Evolutionary conservation across 2,113 vertebrate genomes (phyloP).

Genomic region (Sterna hirundo): DNA sequence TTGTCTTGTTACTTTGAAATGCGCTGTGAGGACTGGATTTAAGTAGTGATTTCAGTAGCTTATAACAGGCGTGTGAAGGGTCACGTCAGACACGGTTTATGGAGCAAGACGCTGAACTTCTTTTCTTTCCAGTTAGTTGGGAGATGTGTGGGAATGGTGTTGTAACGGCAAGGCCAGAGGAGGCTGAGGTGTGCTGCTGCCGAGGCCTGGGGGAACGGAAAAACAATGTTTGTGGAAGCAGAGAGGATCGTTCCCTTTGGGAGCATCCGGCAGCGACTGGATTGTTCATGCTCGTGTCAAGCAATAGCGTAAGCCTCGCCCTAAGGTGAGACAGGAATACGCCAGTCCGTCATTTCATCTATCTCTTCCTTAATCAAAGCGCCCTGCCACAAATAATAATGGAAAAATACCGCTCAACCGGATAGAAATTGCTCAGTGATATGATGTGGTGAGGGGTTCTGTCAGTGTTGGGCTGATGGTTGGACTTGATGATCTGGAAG

Average conservation of each 20-base stretch:
- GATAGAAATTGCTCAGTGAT: not conserved
- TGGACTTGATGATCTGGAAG: not conserved
- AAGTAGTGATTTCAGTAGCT: not conserved
- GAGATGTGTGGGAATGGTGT: not conserved
- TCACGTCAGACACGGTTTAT: not conserved
- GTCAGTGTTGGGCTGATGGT: not conserved
- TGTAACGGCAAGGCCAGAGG: not conserved
- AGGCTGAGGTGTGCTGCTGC: not conserved
- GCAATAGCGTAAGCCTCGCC: not conserved
- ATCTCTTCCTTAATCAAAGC: not conserved
- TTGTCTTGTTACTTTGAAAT: not conserved
- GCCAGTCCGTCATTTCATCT: not conserved
- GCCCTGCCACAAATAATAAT: not conserved
- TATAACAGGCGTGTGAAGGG: rapidly evolving
- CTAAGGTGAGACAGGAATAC: not conserved
- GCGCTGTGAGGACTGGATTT: not conserved
- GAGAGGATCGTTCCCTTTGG: not conserved
- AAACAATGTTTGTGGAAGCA: not conserved
- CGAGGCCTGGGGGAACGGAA: not conserved
- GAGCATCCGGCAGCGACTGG: not conserved
- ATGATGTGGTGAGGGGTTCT: not conserved
- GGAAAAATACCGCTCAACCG: not conserved
- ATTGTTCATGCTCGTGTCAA: not conserved
- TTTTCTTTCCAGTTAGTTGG: not conserved
- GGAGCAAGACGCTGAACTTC: not conserved